phyloP scores from a whole-genome alignment of 2,888 invertebrate genomes.

The Prosopocoilus inquinatus region DNA sequence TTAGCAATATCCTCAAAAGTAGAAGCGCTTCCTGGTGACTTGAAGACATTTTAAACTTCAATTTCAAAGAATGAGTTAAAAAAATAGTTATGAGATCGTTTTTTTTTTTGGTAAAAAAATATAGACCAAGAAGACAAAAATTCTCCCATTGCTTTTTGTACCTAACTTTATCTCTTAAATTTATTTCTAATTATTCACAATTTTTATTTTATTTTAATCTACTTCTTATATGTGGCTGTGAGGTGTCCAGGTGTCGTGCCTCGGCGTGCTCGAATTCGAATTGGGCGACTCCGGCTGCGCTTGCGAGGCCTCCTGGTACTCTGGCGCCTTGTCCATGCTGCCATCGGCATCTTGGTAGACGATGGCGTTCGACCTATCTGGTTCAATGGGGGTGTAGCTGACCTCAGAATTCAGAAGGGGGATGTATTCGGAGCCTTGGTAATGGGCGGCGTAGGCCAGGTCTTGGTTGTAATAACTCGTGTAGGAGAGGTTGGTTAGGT shows the following conservation, averaged over 20 bases:
- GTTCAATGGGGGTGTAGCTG: conserved; percentile 24
- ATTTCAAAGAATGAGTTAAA: too few relatives aligned
- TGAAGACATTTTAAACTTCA: too few relatives aligned
- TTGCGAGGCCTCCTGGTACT: conserved; percentile 35
- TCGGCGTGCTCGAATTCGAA: conserved; percentile 36
- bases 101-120: too few relatives aligned
- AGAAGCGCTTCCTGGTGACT: too few relatives aligned
- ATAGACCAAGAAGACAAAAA: too few relatives aligned
- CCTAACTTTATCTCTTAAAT: too few relatives aligned
- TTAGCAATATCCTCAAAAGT: too few relatives aligned
- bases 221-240: conserved; percentile 28
- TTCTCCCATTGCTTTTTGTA: too few relatives aligned
- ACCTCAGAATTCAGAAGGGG: conserved; percentile 42
- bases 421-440: conserved; percentile 46
- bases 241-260: conserved; percentile 40
- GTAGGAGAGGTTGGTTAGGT: conserved; percentile 42
- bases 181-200: neutral
- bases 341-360: conserved; percentile 38
- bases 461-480: conserved; percentile 47
- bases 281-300: conserved; percentile 37
- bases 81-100: too few relatives aligned
- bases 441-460: conserved; percentile 39
- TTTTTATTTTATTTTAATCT: neutral
- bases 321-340: conserved; percentile 34
- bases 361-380: conserved; percentile 34